Evolutionary conservation across 2,888 invertebrate species (phyloP), one percentile per base, ranked within the genome.

Genomic region (Tenthredo scrophulariae): DNA sequence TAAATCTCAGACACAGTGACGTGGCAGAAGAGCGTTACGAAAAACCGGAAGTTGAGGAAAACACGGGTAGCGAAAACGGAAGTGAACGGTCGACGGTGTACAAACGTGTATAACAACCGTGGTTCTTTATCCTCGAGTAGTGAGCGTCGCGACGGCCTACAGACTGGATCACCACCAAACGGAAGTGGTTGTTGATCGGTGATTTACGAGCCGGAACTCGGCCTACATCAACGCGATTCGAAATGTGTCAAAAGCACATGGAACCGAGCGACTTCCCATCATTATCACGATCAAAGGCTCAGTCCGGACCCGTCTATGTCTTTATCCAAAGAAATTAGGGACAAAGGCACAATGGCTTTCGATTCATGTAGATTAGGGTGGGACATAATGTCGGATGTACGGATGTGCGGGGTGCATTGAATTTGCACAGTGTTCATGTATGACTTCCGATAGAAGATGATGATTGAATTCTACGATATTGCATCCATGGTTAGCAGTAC

Each of bases 141-240:
- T 26, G n/a, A 18, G 54, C 54, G 54, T 54, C 54, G 54, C 54
- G 54, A 54, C 54, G 54, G 54, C 2, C 54, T 54, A 6, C n/a
- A 54, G 43, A 26, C 75, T 26, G 22, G 46, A 75, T 40, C 70
- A 75, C 74, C 67, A 67, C 43, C 72, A 85, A 86, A 89, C 86
- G 90, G 89, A 89, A 88, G 87, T 86, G 87, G 74, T 85, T 87
- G 84, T 88, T 89, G 88, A 88, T 90, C 89, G 89, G 90, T 90
- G 88, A 91, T 89, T 90, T 90, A 91, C 88, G 89, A 89, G 85
- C 86, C 89, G 90, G 89, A 90, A 90, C 87, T 88, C 85, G 88
- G 43, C 22, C 74, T 10, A 6, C 70, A 15, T 72, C 37, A 72
- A 72, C 37, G 18, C 40, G 5, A 62, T 62, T 26, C 26, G 13